A percentile compares a stretch with the other conserved stretches of the same genome.
Evolutionary conservation across 2,888 invertebrate species (phyloP).

Genomic region (Caenorhabditis sinica): DNA sequence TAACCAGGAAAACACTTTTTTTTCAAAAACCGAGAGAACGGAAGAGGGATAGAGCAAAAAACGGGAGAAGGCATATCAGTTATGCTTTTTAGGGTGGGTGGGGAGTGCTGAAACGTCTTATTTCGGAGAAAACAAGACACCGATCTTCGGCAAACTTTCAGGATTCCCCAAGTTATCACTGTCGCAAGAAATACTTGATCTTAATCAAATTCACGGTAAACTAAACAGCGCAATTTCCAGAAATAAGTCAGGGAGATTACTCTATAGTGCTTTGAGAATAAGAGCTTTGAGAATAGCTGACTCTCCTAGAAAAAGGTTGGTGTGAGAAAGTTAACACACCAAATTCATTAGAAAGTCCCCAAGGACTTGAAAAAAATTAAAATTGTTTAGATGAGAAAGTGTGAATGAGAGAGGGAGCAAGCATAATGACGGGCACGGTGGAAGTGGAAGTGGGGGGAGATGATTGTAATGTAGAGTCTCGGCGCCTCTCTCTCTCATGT

Average conservation of each 20-base stretch:
- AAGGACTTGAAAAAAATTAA: constrained; percentile 34
- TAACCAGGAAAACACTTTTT: constrained; percentile 32
- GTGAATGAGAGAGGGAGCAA: constrained; percentile 64
- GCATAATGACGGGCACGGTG: constrained; percentile 63
- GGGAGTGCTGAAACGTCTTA: no score
- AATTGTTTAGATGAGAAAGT: constrained; percentile 61
- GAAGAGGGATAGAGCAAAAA: background rate
- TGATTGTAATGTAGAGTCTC: constrained; percentile 68
- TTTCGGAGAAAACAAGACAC: no score
- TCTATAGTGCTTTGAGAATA: background rate
- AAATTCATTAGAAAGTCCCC: constrained; percentile 1
- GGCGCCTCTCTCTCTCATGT: constrained; percentile 39
- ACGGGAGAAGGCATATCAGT: background rate
- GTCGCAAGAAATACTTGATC: no score
- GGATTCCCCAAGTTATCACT: no score
- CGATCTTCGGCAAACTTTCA: no score
- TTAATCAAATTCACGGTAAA: no score
- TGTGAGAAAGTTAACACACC: background rate
- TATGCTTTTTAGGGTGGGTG: no score
- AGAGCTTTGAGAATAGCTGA: no score
- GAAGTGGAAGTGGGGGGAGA: constrained; percentile 35
- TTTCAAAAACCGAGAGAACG: constrained; percentile 19
- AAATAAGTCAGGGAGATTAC: background rate
- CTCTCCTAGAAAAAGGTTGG: no score
- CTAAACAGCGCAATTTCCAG: background rate